Evolutionary conservation across 2,888 invertebrate genomes (phyloP), one percentile per base, ranked within the genome.

Genomic region (Polietes domitor): DNA sequence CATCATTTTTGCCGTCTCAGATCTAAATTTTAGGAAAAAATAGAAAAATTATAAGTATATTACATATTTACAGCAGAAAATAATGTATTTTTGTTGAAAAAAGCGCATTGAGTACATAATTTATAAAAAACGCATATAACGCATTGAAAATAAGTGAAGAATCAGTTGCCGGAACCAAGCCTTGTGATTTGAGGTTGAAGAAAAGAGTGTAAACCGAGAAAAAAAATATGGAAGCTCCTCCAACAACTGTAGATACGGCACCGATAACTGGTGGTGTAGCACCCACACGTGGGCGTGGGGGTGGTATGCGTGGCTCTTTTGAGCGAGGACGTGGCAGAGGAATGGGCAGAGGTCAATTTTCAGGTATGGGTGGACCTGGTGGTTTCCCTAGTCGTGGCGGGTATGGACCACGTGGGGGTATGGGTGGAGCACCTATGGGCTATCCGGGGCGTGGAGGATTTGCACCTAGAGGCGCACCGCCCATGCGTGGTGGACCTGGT

Each of bases 261-360:
- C 90, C 91, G 79, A 88, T 88, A 73, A 84, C 84, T n/a, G 84
- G 84, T 73, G 84, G 84, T 43, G 88, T 88, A 37, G 88, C 88
- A 21, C 90, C 89, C 82, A 89, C 90, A 82, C 91, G 92, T 78
- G 90, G 91, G 76, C 89, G 92, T 12, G 89, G 92, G 15, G 91
- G 92, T 17, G 89, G 90, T 28, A 91, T 92, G 88, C 89, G 92
- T 17, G 90, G 92, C 3, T 91, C 92, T 0, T 92, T 89, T 65
- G 92, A 92, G 63, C 90, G 92, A 15, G 92, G 91, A 24, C 90
- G 92, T 70, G 92, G 92, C 19, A 89, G 92, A 61, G 92, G 92
- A 37, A 90, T 92, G 89, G 91, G 92, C 58, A 89, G 92, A 17
- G 92, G 92, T n/a, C 92, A 92, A 77, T 92, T 89, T 58, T 90